Percentiles rank a stretch among this genome's conserved stretches.
phyloP scores from a whole-genome alignment of 2,888 invertebrate genomes.

The Drosophila limbata region DNA sequence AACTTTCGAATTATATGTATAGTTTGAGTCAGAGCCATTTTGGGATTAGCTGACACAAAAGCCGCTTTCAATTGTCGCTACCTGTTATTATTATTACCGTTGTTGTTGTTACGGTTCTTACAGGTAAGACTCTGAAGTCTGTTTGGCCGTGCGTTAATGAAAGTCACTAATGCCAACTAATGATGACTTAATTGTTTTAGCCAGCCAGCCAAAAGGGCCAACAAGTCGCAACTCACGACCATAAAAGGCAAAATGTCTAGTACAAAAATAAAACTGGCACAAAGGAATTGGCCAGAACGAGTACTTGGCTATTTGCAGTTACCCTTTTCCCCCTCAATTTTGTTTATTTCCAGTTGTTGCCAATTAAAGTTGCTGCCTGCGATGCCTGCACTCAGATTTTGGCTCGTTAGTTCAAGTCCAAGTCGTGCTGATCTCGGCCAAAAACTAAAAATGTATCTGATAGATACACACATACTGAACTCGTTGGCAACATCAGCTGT shows the following conservation, averaged over 20 bases:
- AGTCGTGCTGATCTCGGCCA: conserved; percentile 59
- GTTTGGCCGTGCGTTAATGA: conserved; percentile 56
- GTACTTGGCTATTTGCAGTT: conserved; percentile 20
- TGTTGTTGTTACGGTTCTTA: conserved; percentile 14
- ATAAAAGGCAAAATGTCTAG: conserved; percentile 50
- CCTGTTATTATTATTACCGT: conserved; percentile 16
- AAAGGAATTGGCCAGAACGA: conserved; percentile 43
- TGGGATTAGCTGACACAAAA: conserved; percentile 51
- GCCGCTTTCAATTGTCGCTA: conserved; percentile 18
- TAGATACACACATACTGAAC: conserved; percentile 42
- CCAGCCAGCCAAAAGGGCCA: conserved; percentile 13
- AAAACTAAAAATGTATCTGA: conserved; percentile 40
- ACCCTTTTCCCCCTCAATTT: background rate
- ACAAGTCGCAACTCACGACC: conserved; percentile 19
- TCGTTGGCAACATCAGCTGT: conserved; percentile 71
- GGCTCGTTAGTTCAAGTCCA: conserved; percentile 64
- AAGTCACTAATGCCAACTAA: conserved; percentile 70
- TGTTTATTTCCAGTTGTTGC: conserved; percentile 31
- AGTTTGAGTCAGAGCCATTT: conserved; percentile 53
- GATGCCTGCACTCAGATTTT: conserved; percentile 52
- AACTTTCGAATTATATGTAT: conserved; percentile 52
- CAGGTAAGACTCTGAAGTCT: conserved; percentile 57
- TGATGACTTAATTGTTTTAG: conserved; percentile 70
- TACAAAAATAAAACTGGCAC: conserved; percentile 47
- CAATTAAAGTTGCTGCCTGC: conserved; percentile 55